Evolutionary conservation across 2,888 invertebrate species (phyloP), one percentile per base, ranked within the genome.

Genomic region (Philaethria dido): DNA sequence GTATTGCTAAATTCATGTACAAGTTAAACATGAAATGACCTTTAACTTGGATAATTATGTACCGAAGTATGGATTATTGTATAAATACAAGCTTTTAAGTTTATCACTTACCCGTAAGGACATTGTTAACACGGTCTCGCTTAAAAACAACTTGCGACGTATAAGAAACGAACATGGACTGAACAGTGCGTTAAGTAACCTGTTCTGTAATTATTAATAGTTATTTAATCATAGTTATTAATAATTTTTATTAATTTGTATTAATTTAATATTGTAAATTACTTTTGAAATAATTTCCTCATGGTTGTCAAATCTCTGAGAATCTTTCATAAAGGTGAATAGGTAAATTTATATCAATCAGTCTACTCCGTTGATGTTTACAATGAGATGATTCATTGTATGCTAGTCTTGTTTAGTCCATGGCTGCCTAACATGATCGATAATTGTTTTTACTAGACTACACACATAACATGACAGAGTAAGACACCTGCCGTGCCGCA

Each of bases 1-100:
- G n/a, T n/a, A n/a, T n/a, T n/a, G n/a, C n/a, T n/a, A n/a, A n/a
- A n/a, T n/a, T n/a, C n/a, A n/a, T 2, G 5, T 22, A 25, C 25
- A 25, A 25, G 48, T 50, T 50, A 25, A 25, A 50, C 48, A 25
- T 50, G 22, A 50, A 3, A 50, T n/a, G 48, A 50, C 48, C 48
- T 50, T 50, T 47, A 47, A 2, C 25, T 22, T 18, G 22, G 2
- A 48, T n/a, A 4, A 5, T 22, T 50, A 50, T 25, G 14, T n/a
- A 25, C n/a, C 29, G n/a, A 11, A 29, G 33, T 52, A 52, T 52
- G 1, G 16, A 29, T 3, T 18, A 11, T 20, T 20, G 3, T 39
- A 13, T 39, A 39, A 20, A 45, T 45, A 20, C 18, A 45, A 20
- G 11, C 44, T 44, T 52, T 33, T 33, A 52, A 52, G 16, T 29